Base-by-base conservation (phyloP, 1,140 invertebrate species). In the Drosophila suzukii region DNA sequence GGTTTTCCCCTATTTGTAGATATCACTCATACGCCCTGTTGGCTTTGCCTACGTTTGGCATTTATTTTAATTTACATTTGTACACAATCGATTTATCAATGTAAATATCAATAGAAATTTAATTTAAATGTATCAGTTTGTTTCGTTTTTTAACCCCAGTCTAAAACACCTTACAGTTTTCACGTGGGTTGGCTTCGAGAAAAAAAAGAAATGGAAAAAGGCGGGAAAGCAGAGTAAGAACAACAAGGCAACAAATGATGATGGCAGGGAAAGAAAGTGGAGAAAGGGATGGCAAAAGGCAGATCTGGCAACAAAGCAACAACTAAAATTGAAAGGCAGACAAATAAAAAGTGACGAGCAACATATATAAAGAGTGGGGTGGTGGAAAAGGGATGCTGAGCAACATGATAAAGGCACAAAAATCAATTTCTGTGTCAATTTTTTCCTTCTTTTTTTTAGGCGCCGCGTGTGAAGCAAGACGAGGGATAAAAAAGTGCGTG, bases 371-470 rank as follows among this genome's bases (percentile, higher is more conserved):
- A 4, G 12, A 38, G 36, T 15, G 27, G 41, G 32, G 32, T 8
- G 32, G 1, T 8, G 32, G 32, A 10, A 66, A 56, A 58, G 70
- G 53, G 65, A 82, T 78, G 47, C 63, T 82, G 41, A 62, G 56
- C 63, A 70, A 78, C 80, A 83, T 71, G 80, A 78, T 83, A 84
- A 83, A 83, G 82, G 78, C 82, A 78, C 82, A 57, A 85, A 85
- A 85, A 85, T 85, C 81, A 85, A 85, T 85, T 85, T 86, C 73
- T 85, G 81, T 78, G 81, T 81, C 62, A 70, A 81, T 81, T 85
- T 85, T 74, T 81, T 65, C 34, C 11, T 15, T 41, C 11, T 27
- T 24, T 15, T 41, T 61, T 78, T 82, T 56, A 56, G 55, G 47
- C 54, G 63, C 47, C 65, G 24, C 49, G 73, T 74, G 77, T 56